Evolutionary conservation across 1,140 invertebrate genomes (phyloP).

Genomic region (Latrodectus geometricus): DNA sequence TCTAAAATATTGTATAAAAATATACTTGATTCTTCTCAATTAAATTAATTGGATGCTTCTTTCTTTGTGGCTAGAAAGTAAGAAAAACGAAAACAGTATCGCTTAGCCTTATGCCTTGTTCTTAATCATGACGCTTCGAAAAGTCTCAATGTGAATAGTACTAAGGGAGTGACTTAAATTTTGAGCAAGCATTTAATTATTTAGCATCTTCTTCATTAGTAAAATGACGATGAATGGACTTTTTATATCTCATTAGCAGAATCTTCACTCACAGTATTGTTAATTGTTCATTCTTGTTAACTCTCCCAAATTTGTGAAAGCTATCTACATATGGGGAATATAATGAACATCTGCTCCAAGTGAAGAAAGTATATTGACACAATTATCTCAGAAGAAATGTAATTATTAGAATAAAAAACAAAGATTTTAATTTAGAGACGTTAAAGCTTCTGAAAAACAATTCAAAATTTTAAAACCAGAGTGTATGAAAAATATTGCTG

Average conservation of each 20-base stretch:
- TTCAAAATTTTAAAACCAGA: too few relatives aligned
- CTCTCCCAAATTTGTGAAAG: slow-evolving; percentile 2
- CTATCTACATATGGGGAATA: slow-evolving; percentile 20
- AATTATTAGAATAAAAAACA: too few relatives aligned
- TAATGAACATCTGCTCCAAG: slow-evolving; percentile 23
- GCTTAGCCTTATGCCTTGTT: background rate
- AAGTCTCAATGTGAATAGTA: background rate
- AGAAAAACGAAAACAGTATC: slow-evolving; percentile 35
- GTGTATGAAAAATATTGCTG: too few relatives aligned
- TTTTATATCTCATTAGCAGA: slow-evolving; percentile 49
- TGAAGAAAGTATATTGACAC: slow-evolving; percentile 7
- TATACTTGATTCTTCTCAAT: slow-evolving; percentile 8
- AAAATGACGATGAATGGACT: slow-evolving; percentile 16
- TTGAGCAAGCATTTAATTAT: slow-evolving; percentile 46
- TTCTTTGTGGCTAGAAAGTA: slow-evolving; percentile 30
- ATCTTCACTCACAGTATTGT: background rate
- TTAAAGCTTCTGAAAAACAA: too few relatives aligned
- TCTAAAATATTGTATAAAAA: background rate
- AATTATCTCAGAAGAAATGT: background rate
- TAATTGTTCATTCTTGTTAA: slow-evolving; percentile 50
- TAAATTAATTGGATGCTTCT: slow-evolving; percentile 57
- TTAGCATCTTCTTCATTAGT: slow-evolving; percentile 41
- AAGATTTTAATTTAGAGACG: too few relatives aligned
- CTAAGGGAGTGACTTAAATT: slow-evolving; percentile 4
- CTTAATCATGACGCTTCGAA: background rate